These are phyloP conservation scores for Pasiphila rectangulata DNA, from an alignment of 2,888 invertebrate genomes.

Conservation along the genomic window DNA sequence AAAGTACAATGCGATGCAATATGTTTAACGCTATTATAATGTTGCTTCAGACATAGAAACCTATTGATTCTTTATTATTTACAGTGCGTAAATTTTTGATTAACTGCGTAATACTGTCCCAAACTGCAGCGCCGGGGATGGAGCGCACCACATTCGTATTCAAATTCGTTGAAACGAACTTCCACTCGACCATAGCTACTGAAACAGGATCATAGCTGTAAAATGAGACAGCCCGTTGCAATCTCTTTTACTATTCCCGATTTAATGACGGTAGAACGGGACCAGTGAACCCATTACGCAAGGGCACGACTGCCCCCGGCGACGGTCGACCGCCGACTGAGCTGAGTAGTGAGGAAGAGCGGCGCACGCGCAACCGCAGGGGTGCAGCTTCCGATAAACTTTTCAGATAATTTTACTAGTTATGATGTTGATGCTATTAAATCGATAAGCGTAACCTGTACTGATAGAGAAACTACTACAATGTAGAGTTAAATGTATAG, in stretches of 20 bases:
- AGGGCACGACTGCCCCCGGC: slow-evolving; percentile 67
- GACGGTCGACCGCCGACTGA: slow-evolving; percentile 62
- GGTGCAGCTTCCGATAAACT: slow-evolving; percentile 47
- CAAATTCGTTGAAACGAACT: background rate
- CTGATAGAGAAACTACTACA: slow-evolving; percentile 3
- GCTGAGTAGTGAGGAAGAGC: slow-evolving; percentile 66
- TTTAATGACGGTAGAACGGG: slow-evolving; percentile 52
- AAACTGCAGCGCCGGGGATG: too few relatives aligned
- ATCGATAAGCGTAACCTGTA: slow-evolving; percentile 5
- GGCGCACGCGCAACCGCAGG: slow-evolving; percentile 50
- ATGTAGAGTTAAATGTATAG: background rate
- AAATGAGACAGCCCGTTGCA: slow-evolving; percentile 32
- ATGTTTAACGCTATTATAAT: too few relatives aligned
- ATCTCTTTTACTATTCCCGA: slow-evolving; percentile 44
- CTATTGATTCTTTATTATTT: too few relatives aligned
- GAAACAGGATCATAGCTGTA: background rate
- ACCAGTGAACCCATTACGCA: slow-evolving; percentile 59
- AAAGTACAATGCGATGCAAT: too few relatives aligned
- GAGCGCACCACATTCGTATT: too few relatives aligned
- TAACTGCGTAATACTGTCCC: too few relatives aligned
- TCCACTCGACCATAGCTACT: background rate
- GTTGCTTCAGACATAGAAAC: too few relatives aligned
- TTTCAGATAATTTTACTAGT: slow-evolving; percentile 35
- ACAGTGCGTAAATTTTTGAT: too few relatives aligned
- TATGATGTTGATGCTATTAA: slow-evolving; percentile 20